A percentile compares a stretch with the other conserved stretches of the same genome.
These are phyloP conservation scores for Heliconius ismenius DNA, from an alignment of 2,888 invertebrate genomes.

Conservation along the genomic window DNA sequence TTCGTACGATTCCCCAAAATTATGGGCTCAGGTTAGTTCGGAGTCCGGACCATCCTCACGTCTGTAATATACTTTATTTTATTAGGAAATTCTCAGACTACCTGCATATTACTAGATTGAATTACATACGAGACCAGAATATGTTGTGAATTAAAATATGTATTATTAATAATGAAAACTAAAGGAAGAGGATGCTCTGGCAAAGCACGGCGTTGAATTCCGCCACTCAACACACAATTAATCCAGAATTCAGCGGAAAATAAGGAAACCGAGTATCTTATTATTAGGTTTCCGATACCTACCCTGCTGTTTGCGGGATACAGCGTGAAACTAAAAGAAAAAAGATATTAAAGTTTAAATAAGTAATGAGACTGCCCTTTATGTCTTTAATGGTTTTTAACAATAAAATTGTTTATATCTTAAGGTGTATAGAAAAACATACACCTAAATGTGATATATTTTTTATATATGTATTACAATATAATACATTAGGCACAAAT, in stretches of 20 bases:
- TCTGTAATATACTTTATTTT: constrained; percentile 55
- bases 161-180: background rate
- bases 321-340: too few relatives aligned
- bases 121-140: constrained; percentile 6
- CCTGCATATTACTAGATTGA: constrained; percentile 36
- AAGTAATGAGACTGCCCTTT: background rate
- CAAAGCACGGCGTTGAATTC: too few relatives aligned
- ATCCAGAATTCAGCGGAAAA: too few relatives aligned
- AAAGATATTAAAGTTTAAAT: background rate
- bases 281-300: too few relatives aligned
- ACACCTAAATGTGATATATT: background rate
- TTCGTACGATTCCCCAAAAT: constrained; percentile 52
- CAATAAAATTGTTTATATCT: background rate
- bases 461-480: background rate
- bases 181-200: too few relatives aligned
- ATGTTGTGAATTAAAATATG: background rate
- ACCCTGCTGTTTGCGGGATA: too few relatives aligned
- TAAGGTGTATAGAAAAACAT: background rate
- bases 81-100: constrained; percentile 51
- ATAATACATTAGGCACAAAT: too few relatives aligned
- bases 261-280: too few relatives aligned
- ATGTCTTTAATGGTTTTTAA: background rate
- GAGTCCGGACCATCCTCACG: constrained; percentile 47
- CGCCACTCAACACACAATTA: too few relatives aligned
- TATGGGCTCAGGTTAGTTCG: constrained; percentile 44